Conservation (phyloP, 2,797 vertebrate genomes). For the Gymnopithys bicolor region DNA sequence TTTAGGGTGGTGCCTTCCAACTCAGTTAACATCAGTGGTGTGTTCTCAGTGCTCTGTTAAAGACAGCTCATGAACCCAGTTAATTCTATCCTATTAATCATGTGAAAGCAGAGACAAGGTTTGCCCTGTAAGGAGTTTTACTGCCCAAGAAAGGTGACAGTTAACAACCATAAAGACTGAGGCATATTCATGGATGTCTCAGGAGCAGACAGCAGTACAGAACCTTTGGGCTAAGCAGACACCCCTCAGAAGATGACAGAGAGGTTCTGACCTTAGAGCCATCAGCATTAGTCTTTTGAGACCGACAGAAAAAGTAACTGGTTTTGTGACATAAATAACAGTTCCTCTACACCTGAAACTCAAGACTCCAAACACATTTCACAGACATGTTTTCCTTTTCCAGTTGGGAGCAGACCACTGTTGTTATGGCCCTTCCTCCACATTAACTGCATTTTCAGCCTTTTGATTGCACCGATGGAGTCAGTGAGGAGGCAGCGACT, state of each 20-base stretch:
- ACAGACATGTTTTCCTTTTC: not conserved
- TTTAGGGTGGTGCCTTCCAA: not conserved
- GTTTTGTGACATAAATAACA: not conserved
- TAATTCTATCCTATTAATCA: not conserved
- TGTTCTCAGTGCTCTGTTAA: not conserved
- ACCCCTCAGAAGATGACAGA: not conserved
- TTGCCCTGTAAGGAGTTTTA: not conserved
- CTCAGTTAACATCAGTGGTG: not conserved
- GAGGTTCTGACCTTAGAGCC: not conserved
- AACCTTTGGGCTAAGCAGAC: not conserved
- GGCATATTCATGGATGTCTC: not conserved
- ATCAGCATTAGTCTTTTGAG: not conserved
- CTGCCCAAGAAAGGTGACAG: not conserved
- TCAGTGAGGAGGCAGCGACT: not conserved
- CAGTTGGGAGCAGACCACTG: not conserved
- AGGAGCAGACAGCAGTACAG: not conserved
- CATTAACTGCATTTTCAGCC: not conserved
- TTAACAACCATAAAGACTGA: not conserved
- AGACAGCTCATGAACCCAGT: not conserved
- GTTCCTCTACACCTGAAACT: not conserved
- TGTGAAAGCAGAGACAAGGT: not conserved
- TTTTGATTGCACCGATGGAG: fast-evolving
- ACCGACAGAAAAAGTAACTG: not conserved
- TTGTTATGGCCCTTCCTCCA: not conserved
- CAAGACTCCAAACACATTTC: not conserved